Conservation (phyloP, 2,113 vertebrate genomes). For the Alectura lathami region DNA sequence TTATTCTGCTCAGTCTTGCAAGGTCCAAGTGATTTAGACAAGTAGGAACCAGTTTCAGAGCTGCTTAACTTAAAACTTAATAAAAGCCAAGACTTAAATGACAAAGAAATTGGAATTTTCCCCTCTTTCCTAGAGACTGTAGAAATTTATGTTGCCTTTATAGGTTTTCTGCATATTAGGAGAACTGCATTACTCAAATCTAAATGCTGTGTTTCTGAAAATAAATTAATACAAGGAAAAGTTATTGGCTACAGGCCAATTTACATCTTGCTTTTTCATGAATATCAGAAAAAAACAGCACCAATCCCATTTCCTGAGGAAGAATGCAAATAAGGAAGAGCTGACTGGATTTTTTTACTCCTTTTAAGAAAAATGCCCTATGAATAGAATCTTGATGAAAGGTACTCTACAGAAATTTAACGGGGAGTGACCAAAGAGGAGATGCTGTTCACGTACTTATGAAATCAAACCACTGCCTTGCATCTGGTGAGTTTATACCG, state of each 20-base stretch:
- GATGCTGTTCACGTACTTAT: neutral
- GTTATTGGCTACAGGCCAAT: neutral
- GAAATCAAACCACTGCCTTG: neutral
- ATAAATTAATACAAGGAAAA: neutral
- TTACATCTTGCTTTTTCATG: neutral
- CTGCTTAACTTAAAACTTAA: neutral
- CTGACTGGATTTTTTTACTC: neutral
- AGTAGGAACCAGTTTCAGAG: neutral
- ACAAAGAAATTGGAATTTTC: neutral
- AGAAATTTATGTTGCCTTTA: neutral
- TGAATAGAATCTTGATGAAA: neutral
- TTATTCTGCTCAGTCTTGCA: neutral
- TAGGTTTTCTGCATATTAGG: neutral
- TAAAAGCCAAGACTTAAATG: neutral
- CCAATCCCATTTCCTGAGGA: neutral
- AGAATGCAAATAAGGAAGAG: neutral
- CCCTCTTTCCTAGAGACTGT: neutral
- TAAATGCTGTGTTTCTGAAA: neutral
- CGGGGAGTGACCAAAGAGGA: neutral
- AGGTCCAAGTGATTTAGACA: neutral
- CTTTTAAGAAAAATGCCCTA: neutral
- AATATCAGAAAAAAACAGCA: neutral
- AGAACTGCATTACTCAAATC: neutral
- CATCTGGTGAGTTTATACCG: slow-evolving; percentile 13
- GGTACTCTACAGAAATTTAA: neutral